Evolutionary conservation across 2,888 invertebrate genomes (phyloP).

Genomic region (Lordiphosa fenestrarum): DNA sequence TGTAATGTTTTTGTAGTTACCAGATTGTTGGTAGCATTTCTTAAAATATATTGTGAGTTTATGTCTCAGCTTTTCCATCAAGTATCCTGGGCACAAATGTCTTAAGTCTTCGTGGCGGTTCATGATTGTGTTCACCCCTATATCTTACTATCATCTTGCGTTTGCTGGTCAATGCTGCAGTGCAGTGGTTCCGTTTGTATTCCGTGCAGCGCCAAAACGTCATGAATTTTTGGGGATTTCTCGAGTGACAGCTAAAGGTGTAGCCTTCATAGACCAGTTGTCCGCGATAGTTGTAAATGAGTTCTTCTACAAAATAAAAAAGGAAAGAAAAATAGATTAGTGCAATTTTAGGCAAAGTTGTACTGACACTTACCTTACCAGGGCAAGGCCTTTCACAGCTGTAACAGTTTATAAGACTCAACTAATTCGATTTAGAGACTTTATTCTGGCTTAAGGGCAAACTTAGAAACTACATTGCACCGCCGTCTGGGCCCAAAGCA

Average conservation of each 20-base stretch:
- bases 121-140: conserved; percentile 76
- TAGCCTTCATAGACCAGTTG: conserved; percentile 75
- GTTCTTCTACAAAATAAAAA: conserved; percentile 24
- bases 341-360: neutral
- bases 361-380: neutral
- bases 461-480: conserved; percentile 59
- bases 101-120: conserved; percentile 51
- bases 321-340: neutral
- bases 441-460: conserved; percentile 35
- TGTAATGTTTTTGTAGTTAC: too few species aligned
- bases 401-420: neutral
- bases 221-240: conserved; percentile 59
- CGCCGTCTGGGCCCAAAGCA: conserved; percentile 25
- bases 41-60: neutral
- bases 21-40: neutral
- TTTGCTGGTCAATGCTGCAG: conserved; percentile 71
- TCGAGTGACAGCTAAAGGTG: conserved; percentile 64
- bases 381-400: neutral
- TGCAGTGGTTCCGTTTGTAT: conserved; percentile 71
- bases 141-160: conserved; percentile 61
- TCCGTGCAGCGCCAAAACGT: conserved; percentile 77
- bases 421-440: conserved; percentile 2
- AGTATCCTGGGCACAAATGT: conserved; percentile 45
- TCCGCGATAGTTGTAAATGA: conserved; percentile 77
- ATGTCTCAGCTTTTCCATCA: neutral